Conservation (phyloP, 2,797 vertebrate genomes). For the Lacerta viridis region DNA sequence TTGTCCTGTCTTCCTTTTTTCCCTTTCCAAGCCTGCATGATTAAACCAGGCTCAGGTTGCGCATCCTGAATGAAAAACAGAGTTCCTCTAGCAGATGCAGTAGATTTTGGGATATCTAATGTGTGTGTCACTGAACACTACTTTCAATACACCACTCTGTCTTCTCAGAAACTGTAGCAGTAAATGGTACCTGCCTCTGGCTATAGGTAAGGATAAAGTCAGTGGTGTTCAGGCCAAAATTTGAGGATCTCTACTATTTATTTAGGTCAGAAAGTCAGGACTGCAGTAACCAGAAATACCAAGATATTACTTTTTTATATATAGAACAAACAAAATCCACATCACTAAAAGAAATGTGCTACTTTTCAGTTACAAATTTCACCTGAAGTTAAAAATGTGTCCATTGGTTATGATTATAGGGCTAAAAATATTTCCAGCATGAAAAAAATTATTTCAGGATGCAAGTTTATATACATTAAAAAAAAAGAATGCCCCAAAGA, state of each 20-base stretch:
- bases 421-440: no score
- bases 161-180: not conserved
- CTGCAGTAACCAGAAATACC: not conserved
- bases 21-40: not conserved
- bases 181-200: conserved; percentile 13
- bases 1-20: not conserved
- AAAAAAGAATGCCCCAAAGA: no score
- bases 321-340: no score
- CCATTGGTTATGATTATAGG: no score
- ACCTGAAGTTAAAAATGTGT: no score
- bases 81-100: conserved; percentile 40
- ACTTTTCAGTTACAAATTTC: no score
- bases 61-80: not conserved
- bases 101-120: not conserved
- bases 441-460: no score
- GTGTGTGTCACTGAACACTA: not conserved
- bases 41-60: not conserved
- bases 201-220: not conserved
- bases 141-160: not conserved
- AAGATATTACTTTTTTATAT: not conserved
- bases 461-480: no score
- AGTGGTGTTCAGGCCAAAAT: conserved; percentile 8
- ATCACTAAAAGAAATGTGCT: no score
- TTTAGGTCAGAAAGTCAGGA: conserved; percentile 15
- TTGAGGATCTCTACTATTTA: not conserved